phyloP scores from a whole-genome alignment of 2,888 invertebrate species.

The Galeopsomyia nigrocyanea region DNA sequence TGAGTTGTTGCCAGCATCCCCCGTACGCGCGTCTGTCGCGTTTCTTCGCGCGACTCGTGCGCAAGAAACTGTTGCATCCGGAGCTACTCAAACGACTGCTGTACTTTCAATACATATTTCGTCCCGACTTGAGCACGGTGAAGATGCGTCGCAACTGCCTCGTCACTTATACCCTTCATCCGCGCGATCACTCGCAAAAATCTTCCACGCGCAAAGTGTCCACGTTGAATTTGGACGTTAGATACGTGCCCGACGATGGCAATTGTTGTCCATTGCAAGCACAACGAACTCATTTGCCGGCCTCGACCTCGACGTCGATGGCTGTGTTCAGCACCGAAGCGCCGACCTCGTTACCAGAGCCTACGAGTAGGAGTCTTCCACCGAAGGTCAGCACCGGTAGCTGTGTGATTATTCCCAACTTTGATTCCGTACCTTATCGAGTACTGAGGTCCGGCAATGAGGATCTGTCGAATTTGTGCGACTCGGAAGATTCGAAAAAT shows the following conservation, averaged over 20 bases:
- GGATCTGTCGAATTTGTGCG: constrained; percentile 34
- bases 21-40: constrained; percentile 84
- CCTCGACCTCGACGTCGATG: constrained; percentile 49
- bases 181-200: constrained; percentile 42
- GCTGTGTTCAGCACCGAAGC: constrained; percentile 47
- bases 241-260: constrained; percentile 57
- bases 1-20: constrained; percentile 81
- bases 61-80: constrained; percentile 78
- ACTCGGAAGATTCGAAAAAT: constrained; percentile 50
- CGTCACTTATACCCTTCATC: constrained; percentile 60
- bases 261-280: constrained; percentile 16
- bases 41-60: constrained; percentile 82
- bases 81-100: constrained; percentile 82
- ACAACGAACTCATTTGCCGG: constrained; percentile 26
- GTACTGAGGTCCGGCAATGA: constrained; percentile 27
- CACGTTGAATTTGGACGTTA: constrained; percentile 63
- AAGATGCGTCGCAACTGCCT: constrained; percentile 69
- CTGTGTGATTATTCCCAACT: constrained; percentile 44
- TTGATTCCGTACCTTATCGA: constrained; percentile 44
- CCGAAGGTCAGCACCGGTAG: constrained; percentile 32
- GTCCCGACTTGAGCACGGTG: constrained; percentile 72
- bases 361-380: constrained; percentile 38
- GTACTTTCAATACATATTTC: constrained; percentile 75
- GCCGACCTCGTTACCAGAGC: constrained; percentile 22
- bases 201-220: constrained; percentile 59